These are phyloP conservation scores for Drosophila eohydei DNA, from an alignment of 2,888 invertebrate genomes.

Conservation along the genomic window DNA sequence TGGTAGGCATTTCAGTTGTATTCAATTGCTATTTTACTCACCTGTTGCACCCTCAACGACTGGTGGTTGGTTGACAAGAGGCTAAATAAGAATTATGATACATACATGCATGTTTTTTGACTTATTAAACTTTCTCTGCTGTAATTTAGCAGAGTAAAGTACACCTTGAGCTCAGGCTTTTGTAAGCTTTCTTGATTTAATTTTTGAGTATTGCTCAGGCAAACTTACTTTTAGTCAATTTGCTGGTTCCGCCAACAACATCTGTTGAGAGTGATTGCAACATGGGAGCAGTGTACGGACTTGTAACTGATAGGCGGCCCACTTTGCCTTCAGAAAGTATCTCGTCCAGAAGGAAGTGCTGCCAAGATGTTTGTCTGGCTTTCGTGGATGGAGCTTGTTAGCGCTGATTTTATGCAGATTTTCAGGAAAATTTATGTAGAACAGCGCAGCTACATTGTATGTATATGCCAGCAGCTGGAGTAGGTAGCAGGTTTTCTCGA, in stretches of 20 bases:
- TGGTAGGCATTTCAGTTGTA: background rate
- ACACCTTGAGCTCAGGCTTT: background rate
- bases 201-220: slow-evolving; percentile 22
- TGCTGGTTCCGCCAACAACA: slow-evolving; percentile 22
- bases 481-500: slow-evolving; percentile 18
- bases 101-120: background rate
- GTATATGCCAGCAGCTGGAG: slow-evolving; percentile 1
- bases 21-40: background rate
- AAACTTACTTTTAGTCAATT: slow-evolving; percentile 62
- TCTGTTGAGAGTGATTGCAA: slow-evolving; percentile 56
- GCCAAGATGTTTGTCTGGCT: slow-evolving; percentile 62
- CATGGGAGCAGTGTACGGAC: slow-evolving; percentile 48
- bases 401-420: slow-evolving; percentile 82
- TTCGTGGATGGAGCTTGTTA: slow-evolving; percentile 66
- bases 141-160: background rate
- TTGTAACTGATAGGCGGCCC: slow-evolving; percentile 39
- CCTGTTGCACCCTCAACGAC: background rate
- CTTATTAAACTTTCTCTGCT: background rate
- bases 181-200: background rate
- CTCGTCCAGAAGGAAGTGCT: slow-evolving; percentile 42
- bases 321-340: slow-evolving; percentile 19
- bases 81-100: background rate
- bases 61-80: background rate
- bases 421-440: slow-evolving; percentile 76
- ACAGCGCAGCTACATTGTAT: slow-evolving; percentile 68